A percentile compares a stretch with the other conserved stretches of the same genome.
These are phyloP conservation scores for Psix sp. DNA, from an alignment of 1,140 invertebrate genomes.

Conservation along the genomic window DNA sequence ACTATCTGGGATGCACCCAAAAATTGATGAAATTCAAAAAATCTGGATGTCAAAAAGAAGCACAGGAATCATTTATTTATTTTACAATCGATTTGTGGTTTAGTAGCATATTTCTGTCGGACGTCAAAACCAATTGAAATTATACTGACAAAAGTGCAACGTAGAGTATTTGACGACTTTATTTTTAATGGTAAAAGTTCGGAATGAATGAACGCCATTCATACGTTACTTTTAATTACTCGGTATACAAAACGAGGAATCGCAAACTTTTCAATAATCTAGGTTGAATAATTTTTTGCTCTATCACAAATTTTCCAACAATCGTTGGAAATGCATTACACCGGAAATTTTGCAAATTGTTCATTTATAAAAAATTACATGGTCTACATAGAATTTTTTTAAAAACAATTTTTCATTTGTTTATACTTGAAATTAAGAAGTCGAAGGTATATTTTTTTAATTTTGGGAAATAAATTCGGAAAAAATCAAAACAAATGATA, in stretches of 20 bases:
- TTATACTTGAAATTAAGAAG: too few species aligned
- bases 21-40: slow-evolving; percentile 33
- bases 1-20: slow-evolving; percentile 22
- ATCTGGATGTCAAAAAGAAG: slow-evolving; percentile 50
- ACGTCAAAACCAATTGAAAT: slow-evolving; percentile 40
- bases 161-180: slow-evolving; percentile 24
- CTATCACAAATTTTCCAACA: slow-evolving; percentile 17
- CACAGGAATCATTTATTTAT: slow-evolving; percentile 50
- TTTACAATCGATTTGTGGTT: slow-evolving; percentile 52
- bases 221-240: slow-evolving; percentile 41
- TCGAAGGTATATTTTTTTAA: too few species aligned
- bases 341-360: slow-evolving; percentile 26
- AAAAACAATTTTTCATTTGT: too few species aligned
- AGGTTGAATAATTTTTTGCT: slow-evolving; percentile 26
- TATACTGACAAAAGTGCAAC: slow-evolving; percentile 46
- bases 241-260: slow-evolving; percentile 17
- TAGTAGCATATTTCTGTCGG: slow-evolving; percentile 35
- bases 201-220: slow-evolving; percentile 45
- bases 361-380: slow-evolving; percentile 38
- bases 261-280: slow-evolving; percentile 27
- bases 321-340: slow-evolving; percentile 23
- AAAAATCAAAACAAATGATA: too few species aligned
- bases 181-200: slow-evolving; percentile 54
- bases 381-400: slow-evolving; percentile 3
- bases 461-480: too few species aligned